Percentiles rank a stretch among this genome's conserved stretches.
These are phyloP conservation scores for Alethe diademata DNA, from an alignment of 2,113 vertebrate species.

Conservation along the genomic window DNA sequence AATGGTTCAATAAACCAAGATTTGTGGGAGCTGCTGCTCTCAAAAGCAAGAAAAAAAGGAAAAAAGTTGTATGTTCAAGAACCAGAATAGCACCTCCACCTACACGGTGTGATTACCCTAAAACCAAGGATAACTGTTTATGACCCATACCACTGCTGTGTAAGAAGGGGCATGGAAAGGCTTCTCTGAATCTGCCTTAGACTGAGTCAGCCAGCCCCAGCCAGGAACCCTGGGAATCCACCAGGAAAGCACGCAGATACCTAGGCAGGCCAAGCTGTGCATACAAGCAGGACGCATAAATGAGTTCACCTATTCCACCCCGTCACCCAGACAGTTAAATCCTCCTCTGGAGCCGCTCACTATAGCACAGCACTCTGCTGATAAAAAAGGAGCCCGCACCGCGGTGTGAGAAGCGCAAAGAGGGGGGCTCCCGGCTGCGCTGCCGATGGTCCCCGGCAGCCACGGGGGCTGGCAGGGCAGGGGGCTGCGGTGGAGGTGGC, in stretches of 20 bases:
- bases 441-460: fast-evolving
- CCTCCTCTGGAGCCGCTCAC: background rate
- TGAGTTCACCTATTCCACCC: background rate
- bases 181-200: background rate
- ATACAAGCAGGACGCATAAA: background rate
- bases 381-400: fast-evolving
- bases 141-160: fast-evolving
- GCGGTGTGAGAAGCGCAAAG: background rate
- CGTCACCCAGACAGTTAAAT: background rate
- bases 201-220: fast-evolving
- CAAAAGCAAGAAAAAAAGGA: background rate
- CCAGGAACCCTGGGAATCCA: background rate
- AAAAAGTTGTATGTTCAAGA: background rate
- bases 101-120: fast-evolving
- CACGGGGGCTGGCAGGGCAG: background rate
- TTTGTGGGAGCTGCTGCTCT: background rate
- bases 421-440: background rate
- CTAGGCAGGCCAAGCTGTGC: background rate
- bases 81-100: fast-evolving
- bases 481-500: too few relatives aligned
- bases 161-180: fast-evolving
- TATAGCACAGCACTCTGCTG: background rate
- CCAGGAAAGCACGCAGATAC: fast-evolving
- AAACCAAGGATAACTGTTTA: background rate
- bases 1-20: background rate